Conservation (phyloP, 2,888 invertebrate genomes). For the Volucella inflata region DNA sequence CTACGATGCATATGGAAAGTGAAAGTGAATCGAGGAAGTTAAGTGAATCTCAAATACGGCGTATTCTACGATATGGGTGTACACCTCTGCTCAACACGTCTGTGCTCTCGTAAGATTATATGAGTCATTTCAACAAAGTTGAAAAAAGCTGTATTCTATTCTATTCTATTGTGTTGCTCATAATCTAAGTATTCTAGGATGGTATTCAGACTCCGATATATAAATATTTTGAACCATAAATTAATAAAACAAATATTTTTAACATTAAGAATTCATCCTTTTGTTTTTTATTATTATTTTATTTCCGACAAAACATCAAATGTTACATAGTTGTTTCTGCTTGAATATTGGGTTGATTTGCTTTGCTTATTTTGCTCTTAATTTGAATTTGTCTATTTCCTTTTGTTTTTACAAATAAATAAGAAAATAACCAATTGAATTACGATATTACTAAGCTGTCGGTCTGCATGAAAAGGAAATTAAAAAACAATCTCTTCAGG, state of each 20-base stretch:
- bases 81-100: too few species aligned
- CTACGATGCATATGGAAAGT: too few species aligned
- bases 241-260: conserved; percentile 26
- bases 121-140: too few species aligned
- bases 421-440: conserved; percentile 7
- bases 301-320: conserved; percentile 62
- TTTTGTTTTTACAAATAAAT: conserved; percentile 16
- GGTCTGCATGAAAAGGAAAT: conserved; percentile 8
- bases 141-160: too few species aligned
- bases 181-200: too few species aligned
- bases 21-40: too few species aligned
- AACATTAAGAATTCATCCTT: conserved; percentile 66
- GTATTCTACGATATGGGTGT: too few species aligned
- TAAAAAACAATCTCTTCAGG: conserved; percentile 2
- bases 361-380: conserved; percentile 24
- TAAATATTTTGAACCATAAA: background rate
- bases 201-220: background rate
- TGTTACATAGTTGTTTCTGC: conserved; percentile 54
- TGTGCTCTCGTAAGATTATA: too few species aligned
- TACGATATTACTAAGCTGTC: conserved; percentile 4
- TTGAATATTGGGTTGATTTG: conserved; percentile 19
- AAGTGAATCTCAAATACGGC: too few species aligned
- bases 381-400: conserved; percentile 3
- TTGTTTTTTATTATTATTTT: conserved; percentile 63
- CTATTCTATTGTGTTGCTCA: too few species aligned